Evolutionary conservation across 2,888 invertebrate genomes (phyloP).

Genomic region (Dryocosmus kuriphilus): DNA sequence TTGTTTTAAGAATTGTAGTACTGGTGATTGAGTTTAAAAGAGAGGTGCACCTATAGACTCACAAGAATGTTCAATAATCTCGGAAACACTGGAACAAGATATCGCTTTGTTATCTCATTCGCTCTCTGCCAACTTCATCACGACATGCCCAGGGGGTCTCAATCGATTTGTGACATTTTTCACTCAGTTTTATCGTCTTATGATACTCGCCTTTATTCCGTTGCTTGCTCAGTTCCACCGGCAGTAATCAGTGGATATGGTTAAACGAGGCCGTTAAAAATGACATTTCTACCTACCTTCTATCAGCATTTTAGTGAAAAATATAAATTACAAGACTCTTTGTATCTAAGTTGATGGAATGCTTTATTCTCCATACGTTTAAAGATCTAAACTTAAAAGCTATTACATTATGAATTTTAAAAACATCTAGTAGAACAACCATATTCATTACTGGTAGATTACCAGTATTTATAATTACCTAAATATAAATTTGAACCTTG

Average conservation of each 20-base stretch:
- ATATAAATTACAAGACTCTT: background rate
- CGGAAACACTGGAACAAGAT: constrained; percentile 8
- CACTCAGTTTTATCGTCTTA: constrained; percentile 13
- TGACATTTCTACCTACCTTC: background rate
- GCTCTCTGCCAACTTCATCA: constrained; percentile 2
- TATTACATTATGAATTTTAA: background rate
- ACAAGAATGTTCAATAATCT: background rate
- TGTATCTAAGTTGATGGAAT: background rate
- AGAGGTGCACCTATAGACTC: background rate
- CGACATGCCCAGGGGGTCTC: constrained; percentile 24
- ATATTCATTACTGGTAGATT: no score
- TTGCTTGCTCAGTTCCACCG: constrained; percentile 6
- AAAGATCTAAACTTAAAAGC: background rate
- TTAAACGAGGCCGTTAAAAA: constrained; percentile 11
- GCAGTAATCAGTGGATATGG: background rate
- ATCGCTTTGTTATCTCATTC: constrained; percentile 11
- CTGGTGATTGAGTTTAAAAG: background rate
- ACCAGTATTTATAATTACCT: no score
- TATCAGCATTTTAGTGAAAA: constrained; percentile 9
- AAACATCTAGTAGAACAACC: no score
- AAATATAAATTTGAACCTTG: background rate
- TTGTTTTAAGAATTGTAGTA: background rate
- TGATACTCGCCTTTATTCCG: constrained; percentile 11
- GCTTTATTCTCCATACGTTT: no score
- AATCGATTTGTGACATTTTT: constrained; percentile 31